These are phyloP conservation scores for Thymelicus sylvestris DNA, from an alignment of 2,888 invertebrate species.

Conservation along the genomic window DNA sequence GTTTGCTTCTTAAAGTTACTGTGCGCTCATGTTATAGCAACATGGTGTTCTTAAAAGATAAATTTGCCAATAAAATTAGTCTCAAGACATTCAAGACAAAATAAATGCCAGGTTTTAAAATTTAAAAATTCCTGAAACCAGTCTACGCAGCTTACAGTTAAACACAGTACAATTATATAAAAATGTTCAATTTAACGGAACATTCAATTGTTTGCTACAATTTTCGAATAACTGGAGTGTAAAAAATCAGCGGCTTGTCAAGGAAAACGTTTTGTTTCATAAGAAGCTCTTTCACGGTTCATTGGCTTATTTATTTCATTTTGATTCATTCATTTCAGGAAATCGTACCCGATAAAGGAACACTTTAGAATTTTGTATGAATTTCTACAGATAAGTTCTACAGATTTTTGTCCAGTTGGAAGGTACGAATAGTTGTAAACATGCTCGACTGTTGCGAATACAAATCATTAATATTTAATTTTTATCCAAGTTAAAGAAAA, in stretches of 20 bases:
- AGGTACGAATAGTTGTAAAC: no score
- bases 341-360: constrained; percentile 34
- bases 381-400: no score
- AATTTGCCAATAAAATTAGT: no score
- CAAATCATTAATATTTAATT: no score
- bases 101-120: no score
- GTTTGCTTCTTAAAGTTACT: no score
- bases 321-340: constrained; percentile 45
- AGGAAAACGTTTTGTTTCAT: constrained; percentile 64
- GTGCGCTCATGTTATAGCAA: no score
- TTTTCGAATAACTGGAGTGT: constrained; percentile 54
- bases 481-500: no score
- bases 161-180: constrained; percentile 1
- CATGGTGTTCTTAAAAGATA: no score
- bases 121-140: not conserved
- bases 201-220: constrained; percentile 40
- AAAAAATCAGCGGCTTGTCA: constrained; percentile 49
- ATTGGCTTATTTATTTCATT: constrained; percentile 64
- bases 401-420: no score
- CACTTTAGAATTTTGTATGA: constrained; percentile 18
- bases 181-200: constrained; percentile 28
- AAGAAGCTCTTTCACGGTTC: constrained; percentile 62
- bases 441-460: no score
- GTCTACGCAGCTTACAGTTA: not conserved
- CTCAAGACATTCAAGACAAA: no score